Base-by-base conservation (phyloP, 2,888 invertebrate species). In the Phengaris arion region DNA sequence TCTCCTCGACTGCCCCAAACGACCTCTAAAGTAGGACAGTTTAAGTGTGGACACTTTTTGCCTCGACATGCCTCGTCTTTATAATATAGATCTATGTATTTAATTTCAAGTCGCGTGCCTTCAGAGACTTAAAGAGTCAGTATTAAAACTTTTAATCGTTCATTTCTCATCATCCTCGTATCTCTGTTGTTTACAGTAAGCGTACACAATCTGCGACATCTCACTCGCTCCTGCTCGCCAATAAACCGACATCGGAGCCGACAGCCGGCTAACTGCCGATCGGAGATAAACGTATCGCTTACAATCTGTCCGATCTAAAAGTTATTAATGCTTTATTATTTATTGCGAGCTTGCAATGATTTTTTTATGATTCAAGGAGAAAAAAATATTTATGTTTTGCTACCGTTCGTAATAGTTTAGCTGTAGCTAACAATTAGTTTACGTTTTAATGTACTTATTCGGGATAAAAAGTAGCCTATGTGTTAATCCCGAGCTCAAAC, bases 231-330 rank as follows among this genome's bases (percentile, higher is more conserved):
- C 70, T 35, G 52, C 64, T 64, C 72, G 72, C 15, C 86, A 86
- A 87, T 92, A 92, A 92, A 92, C 91, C 87, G 93, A 90, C 92
- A 93, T 90, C 87, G 87, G 92, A 93, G 91, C 84, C 86, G 84
- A 86, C 86, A 85, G 82, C 85, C 85, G 86, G 87, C 90, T 88
- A 88, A 85, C 85, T 85, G 84, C 87, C 87, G 91, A 92, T 92
- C 85, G 79, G 78, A 80, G 92, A 92, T 92, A 91, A 88, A 81
- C 81, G 74, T 82, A 86, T 88, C 89, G 84, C 89, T 91, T 92
- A 92, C 86, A 86, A 84, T 86, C 85, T 80, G 83, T 80, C 79
- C 79, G 81, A 79, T 79, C 57, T 22, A 72, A 75, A 75, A 54
- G 46, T 70, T 75, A 70, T 75, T 72, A 54, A 75, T 75, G 64